A percentile compares a stretch with the other conserved stretches of the same genome.
Conservation (phyloP, 92 coral and sea anemone genomes). For the Desmophyllum pertusum region DNA sequence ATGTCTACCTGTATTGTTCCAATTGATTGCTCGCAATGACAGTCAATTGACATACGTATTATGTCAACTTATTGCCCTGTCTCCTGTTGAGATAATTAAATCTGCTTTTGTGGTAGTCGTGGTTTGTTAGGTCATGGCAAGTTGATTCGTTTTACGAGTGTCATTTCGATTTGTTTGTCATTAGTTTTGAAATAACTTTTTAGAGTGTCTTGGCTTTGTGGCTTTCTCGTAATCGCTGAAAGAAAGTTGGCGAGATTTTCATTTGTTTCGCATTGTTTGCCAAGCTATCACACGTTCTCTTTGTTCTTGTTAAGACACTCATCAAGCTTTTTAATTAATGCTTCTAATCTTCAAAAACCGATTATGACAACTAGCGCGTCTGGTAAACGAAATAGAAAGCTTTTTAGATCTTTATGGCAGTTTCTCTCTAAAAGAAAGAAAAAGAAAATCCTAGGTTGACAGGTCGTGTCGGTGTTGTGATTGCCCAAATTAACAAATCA, state of each 20-base stretch:
- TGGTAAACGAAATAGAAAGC: constrained; percentile 4
- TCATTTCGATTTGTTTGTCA: background rate
- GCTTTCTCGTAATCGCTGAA: background rate
- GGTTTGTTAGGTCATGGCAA: constrained; percentile 2
- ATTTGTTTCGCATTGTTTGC: constrained; percentile 28
- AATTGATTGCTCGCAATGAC: constrained; percentile 40
- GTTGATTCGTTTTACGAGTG: constrained; percentile 1
- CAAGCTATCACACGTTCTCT: constrained; percentile 10
- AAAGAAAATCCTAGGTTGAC: background rate
- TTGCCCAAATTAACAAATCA: background rate
- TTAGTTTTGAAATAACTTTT: constrained; percentile 6
- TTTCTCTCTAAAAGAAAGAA: background rate
- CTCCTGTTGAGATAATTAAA: constrained; percentile 33
- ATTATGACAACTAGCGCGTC: constrained; percentile 12
- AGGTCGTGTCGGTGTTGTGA: background rate
- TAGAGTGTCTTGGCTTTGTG: background rate
- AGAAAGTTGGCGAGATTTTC: constrained; percentile 9
- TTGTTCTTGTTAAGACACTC: constrained; percentile 25
- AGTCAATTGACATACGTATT: constrained; percentile 33
- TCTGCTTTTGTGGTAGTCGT: constrained; percentile 10
- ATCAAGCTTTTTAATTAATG: constrained; percentile 31
- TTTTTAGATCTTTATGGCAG: background rate
- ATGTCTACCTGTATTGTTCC: constrained; percentile 28
- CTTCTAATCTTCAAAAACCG: constrained; percentile 23
- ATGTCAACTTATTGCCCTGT: constrained; percentile 16